Evolutionary conservation across 2,888 invertebrate species (phyloP).

Genomic region (Nemotelus pantherinus): DNA sequence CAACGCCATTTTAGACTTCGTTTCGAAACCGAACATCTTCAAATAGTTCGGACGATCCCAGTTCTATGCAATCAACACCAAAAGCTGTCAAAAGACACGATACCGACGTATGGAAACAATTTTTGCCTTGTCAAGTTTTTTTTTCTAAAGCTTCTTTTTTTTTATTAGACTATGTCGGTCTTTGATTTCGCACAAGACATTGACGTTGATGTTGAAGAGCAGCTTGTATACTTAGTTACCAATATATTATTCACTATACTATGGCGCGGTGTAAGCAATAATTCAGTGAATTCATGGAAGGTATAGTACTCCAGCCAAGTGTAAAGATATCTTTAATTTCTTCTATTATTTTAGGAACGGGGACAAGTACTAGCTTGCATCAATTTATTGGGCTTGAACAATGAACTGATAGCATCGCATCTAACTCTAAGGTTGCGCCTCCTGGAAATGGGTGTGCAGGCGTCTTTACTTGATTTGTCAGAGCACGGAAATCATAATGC

Average conservation of each 20-base stretch:
- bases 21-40: conserved; percentile 58
- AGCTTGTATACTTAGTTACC: conserved; percentile 69
- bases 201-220: conserved; percentile 67
- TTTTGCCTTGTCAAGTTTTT: background rate
- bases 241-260: conserved; percentile 69
- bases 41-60: conserved; percentile 52
- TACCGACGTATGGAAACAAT: conserved; percentile 33
- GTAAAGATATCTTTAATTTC: conserved; percentile 19
- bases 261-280: conserved; percentile 71
- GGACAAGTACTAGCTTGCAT: conserved; percentile 71
- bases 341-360: conserved; percentile 63
- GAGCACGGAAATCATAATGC: conserved; percentile 65
- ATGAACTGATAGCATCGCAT: conserved; percentile 68
- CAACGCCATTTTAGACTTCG: conserved; percentile 28
- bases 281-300: conserved; percentile 69
- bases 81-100: conserved; percentile 33
- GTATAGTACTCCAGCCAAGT: conserved; percentile 55
- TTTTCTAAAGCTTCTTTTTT: background rate
- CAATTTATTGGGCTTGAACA: conserved; percentile 68
- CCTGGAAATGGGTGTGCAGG: conserved; percentile 70
- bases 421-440: conserved; percentile 68
- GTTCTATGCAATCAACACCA: conserved; percentile 46
- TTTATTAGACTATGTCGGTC: conserved; percentile 39
- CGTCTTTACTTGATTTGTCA: conserved; percentile 69
- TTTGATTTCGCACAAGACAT: conserved; percentile 60